Base-by-base conservation (phyloP, 1,140 invertebrate genomes). In the Streblospio benedicti region DNA sequence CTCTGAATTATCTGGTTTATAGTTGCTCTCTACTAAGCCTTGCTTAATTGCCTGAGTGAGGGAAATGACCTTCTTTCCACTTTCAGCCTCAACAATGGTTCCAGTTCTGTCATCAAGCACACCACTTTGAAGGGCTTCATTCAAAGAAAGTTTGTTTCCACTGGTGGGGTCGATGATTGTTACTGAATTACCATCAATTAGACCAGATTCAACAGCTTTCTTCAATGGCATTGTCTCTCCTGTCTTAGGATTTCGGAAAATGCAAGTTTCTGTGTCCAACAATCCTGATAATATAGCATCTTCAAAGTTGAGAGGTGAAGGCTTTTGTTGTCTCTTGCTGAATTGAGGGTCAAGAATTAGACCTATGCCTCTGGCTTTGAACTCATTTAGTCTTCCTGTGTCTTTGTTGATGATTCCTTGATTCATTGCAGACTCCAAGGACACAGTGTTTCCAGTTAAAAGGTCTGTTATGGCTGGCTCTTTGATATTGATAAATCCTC, bases 221-320 rank as follows among this genome's bases (percentile, higher is more conserved):
- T 88, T 85, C 3, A 96, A 73, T 23, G 87, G 90, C 62, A 89
- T 81, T 45, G 79, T 80, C 47, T 85, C 82, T 27, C 85, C 83
- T 65, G 90, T 86, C 44, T 87, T 85, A 30, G 85, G 85, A 57
- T 95, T 88, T 9, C 88, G 79, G 69, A 96, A 85, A 47, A 85
- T 83, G 3, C 89, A 88, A 52, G 86, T 87, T 49, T 85, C 81
- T 0, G 84, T 77, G 73, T 93, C 85, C 73, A 92, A 91, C 56
- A 89, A 81, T 57, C 88, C 86, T 76, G 87, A 85, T 38, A 88
- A 85, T 47, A 95, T 77, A 49, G 89, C 88, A 82, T 95, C 89
- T 74, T 91, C 86, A 33, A 96, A 54, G 62, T 77, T 77, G 51
- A 74, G 27, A 30, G 70, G 35, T 62, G 62, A 30, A 30, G 31